These are phyloP conservation scores for Gnatocerus cornutus DNA, from an alignment of 2,888 invertebrate species.

Conservation along the genomic window DNA sequence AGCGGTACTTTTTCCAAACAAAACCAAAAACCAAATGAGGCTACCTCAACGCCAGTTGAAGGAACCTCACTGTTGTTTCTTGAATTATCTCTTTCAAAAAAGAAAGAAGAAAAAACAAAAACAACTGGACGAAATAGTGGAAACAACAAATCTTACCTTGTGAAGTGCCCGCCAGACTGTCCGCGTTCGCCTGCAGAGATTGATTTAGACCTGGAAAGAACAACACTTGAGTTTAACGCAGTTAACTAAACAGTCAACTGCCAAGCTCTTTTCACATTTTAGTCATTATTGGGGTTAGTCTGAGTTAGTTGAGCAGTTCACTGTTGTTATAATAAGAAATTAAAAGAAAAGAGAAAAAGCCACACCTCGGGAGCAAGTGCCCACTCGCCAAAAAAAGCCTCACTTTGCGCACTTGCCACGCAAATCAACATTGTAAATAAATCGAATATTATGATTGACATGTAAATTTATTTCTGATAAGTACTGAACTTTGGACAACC, in stretches of 20 bases:
- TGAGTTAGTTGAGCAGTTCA: constrained; percentile 47
- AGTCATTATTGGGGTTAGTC: constrained; percentile 11
- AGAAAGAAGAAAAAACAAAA: constrained; percentile 22
- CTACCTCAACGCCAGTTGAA: constrained; percentile 1
- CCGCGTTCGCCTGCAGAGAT: constrained; percentile 73
- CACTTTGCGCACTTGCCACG: too few relatives aligned
- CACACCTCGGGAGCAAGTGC: too few relatives aligned
- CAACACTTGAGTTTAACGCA: constrained; percentile 61
- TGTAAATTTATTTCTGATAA: too few relatives aligned
- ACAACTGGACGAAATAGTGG: constrained; percentile 9
- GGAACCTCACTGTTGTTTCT: constrained; percentile 7
- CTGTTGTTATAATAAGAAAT: constrained; percentile 25
- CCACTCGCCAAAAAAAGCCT: too few relatives aligned
- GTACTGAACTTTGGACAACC: too few relatives aligned
- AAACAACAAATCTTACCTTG: constrained; percentile 80
- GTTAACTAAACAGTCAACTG: constrained; percentile 60
- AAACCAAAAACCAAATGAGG: constrained; percentile 28
- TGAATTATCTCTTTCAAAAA: constrained; percentile 18
- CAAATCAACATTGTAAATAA: too few relatives aligned
- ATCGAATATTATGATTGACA: too few relatives aligned
- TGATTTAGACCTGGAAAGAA: constrained; percentile 77
- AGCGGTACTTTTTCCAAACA: constrained; percentile 42
- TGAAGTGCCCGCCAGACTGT: constrained; percentile 87
- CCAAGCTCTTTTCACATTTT: constrained; percentile 49
- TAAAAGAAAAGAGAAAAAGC: too few relatives aligned